Percentiles rank a stretch among this genome's conserved stretches.
phyloP scores from a whole-genome alignment of 2,888 invertebrate genomes.

The Lepeophtheirus nordmannii region DNA sequence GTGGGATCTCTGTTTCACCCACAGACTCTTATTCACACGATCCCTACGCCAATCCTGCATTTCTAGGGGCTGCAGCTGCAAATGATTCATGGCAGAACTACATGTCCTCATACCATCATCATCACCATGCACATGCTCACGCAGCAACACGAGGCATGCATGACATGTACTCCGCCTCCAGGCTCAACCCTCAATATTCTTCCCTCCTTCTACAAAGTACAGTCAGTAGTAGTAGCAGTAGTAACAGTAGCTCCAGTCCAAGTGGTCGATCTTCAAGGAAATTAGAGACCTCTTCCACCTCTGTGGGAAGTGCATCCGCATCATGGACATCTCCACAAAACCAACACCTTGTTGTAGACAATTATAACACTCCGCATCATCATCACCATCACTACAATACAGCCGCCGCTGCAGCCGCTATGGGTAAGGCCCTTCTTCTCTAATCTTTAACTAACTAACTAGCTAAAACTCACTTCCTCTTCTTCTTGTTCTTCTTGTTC shows the following conservation, averaged over 20 bases:
- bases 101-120: not conserved
- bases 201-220: not conserved
- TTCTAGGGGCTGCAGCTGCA: not conserved
- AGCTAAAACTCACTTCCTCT: too few species aligned
- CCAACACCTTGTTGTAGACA: not conserved
- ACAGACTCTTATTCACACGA: not conserved
- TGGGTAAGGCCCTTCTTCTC: not conserved
- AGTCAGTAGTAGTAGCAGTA: not conserved
- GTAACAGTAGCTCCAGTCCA: not conserved
- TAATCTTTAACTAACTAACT: too few species aligned
- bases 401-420: not conserved
- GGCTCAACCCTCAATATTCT: not conserved
- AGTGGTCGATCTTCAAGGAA: too few species aligned
- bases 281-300: too few species aligned
- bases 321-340: not conserved
- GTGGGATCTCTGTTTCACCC: not conserved
- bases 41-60: not conserved
- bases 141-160: not conserved
- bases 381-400: not conserved
- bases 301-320: not conserved
- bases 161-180: constrained; percentile 3
- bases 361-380: not conserved
- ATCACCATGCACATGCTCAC: not conserved
- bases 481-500: too few species aligned
- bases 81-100: constrained; percentile 3